Base-by-base conservation (phyloP, 2,797 vertebrate genomes). In the Oreochromis grahami region DNA sequence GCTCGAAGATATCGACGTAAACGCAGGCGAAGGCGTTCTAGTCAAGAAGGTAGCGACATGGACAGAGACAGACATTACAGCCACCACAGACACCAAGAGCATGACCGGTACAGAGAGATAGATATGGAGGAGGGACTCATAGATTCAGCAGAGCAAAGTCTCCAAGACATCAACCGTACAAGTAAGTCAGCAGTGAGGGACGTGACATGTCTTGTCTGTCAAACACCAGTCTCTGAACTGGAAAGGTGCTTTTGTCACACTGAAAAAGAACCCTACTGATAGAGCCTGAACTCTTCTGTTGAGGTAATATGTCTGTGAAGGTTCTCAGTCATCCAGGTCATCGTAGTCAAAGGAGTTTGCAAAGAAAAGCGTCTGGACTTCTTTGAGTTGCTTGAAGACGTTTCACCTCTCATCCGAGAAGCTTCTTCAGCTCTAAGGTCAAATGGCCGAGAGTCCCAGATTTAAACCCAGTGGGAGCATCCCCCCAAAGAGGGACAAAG, bases 1-100 rank as follows among this genome's bases (percentile, higher is more conserved):
- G 96, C 98, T 1, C 94, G 93, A 2, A 97, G 97, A 9, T 96
- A 97, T 90, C 95, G 97, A 4, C 96, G 98, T 48, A 98, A 98
- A 52, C 96, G 97, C 65, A 95, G 97, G n/a, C 94, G 97, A 79
- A 96, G 97, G 76, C 91, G 97, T 14, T 97, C 96, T 0, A 97
- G 95, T 84, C 95, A 92, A 1, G 97, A 98, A 1, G 89, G 94
- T 6, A 70, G 89, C 2, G 94, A 95, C 24, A 85, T 89, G 7
- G 97, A 97, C 74, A 86, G 91, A 26, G 96, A 96, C 80, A 86
- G 88, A 68, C 95, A 83, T 17, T 96, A 94, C 2, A 94, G 91
- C 43, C 96, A 95, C 9, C 96, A 96, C 1, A 94, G 93, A 86
- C 94, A 87, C 7, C 88, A 82, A 0, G 91, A 95, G 6, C 90